These are phyloP conservation scores for Chondrilla cf. caribensis DNA, from an alignment of 37 sponge, comb jelly and placozoan species.

Conservation along the genomic window DNA sequence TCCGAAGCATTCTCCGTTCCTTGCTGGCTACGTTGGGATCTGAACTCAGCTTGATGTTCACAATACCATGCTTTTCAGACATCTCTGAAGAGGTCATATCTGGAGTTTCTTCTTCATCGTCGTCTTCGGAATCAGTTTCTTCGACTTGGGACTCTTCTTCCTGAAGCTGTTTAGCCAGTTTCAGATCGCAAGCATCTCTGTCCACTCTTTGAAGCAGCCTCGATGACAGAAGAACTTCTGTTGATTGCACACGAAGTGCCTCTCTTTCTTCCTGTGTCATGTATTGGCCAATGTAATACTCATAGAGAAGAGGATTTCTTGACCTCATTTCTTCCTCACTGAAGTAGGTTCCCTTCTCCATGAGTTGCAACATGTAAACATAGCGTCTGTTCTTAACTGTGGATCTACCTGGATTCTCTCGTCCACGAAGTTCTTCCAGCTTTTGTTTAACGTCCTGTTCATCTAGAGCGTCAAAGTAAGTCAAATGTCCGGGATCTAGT, in stretches of 20 bases:
- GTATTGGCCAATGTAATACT: conserved; percentile 84
- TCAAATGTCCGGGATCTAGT: conserved; percentile 46
- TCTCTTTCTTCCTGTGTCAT: conserved; percentile 66
- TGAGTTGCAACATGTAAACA: conserved; percentile 49
- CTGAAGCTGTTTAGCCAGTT: conserved; percentile 36
- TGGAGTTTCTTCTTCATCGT: background rate
- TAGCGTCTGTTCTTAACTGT: conserved; percentile 59
- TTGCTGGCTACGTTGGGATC: conserved; percentile 25
- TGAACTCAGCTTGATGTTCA: conserved; percentile 18
- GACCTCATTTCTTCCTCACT: conserved; percentile 65
- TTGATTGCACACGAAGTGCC: background rate
- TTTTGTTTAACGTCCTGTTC: conserved; percentile 49
- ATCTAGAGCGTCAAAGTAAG: conserved; percentile 41
- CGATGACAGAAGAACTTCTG: conserved; percentile 53
- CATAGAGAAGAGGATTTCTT: conserved; percentile 67
- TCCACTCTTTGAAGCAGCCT: conserved; percentile 47
- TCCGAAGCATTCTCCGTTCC: conserved; percentile 48
- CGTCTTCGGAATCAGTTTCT: conserved; percentile 34
- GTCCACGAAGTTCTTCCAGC: conserved; percentile 38
- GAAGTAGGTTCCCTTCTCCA: conserved; percentile 62
- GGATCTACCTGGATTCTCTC: background rate
- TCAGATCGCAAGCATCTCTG: background rate
- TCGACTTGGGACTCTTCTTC: conserved; percentile 28
- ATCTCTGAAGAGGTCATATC: background rate
- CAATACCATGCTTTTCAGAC: background rate